phyloP scores from a whole-genome alignment of 2,888 invertebrate species.

The Allolobophora icterica region DNA sequence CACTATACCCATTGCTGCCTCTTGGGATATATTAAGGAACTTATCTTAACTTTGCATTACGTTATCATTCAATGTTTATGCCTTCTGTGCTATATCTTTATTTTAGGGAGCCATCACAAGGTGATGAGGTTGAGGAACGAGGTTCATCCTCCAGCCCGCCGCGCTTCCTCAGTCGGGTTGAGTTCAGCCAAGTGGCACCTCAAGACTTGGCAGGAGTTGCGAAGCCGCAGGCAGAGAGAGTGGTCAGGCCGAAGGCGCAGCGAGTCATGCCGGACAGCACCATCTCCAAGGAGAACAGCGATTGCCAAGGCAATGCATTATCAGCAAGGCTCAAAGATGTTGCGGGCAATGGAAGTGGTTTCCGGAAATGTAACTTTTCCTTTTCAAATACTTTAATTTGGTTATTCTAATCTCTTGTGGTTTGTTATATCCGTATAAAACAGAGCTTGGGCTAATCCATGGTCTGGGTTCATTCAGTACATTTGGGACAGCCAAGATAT shows the following conservation, averaged over 20 bases:
- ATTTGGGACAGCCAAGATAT: too few species aligned
- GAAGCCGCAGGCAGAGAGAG: background rate
- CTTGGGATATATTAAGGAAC: too few species aligned
- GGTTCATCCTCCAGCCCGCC: background rate
- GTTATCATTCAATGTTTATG: too few species aligned
- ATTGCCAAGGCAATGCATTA: background rate
- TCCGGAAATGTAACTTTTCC: constrained; percentile 25
- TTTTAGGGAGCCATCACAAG: background rate
- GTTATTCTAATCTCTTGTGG: background rate
- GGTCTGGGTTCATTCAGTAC: too few species aligned
- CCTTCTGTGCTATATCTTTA: background rate
- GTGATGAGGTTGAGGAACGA: background rate
- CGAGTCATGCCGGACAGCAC: background rate
- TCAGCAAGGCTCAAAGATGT: constrained; percentile 5
- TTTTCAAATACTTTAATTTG: background rate
- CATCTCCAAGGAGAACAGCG: background rate
- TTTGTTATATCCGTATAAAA: too few species aligned
- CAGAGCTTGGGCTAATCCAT: too few species aligned
- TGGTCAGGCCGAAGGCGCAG: background rate
- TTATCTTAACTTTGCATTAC: too few species aligned
- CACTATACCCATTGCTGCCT: too few species aligned
- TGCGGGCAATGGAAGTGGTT: background rate
- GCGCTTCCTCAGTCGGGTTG: background rate
- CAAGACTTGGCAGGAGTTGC: background rate
- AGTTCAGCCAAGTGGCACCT: constrained; percentile 9